Base-by-base conservation (phyloP, 30 jellyfish, hydroid and myxozoan genomes). In the Turritopsis dohrnii region DNA sequence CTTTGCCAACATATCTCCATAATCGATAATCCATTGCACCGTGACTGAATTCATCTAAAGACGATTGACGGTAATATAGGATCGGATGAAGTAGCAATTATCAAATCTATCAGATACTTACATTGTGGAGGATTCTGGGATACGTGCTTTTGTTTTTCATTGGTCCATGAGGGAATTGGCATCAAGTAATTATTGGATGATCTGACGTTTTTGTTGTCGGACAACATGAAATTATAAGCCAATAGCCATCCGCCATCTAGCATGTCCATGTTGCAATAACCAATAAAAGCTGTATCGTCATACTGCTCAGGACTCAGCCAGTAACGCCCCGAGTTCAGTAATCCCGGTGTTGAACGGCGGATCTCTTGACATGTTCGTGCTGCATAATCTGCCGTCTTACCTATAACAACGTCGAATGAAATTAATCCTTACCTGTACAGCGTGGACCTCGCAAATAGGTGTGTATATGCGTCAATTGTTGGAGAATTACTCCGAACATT, bases 201-300 rank as follows among this genome's bases (percentile, higher is more conserved):
- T n/a, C 95, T 89, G 54, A 86, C 79, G 53, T 83, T 85, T 23
- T 85, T 85, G 71, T 27, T 27, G 77, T 69, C 77, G 81, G 88
- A 79, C 85, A 83, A 18, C 93, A 85, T 92, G 79, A 82, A 92
- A 69, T 90, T 77, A 77, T 92, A 87, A 41, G 89, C 95, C 54
- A 92, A 72, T 7, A 96, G 84, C 98, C 98, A 92, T 71, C 98
- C 98, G 20, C 98, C 98, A 1, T 81, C 75, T 21, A 82, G 92
- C 1, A 85, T 88, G 7, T 92, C 96, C 98, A 92, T 92, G 71
- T 92, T 90, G 76, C 98, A 92, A 65, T 92, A 92, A 53, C 96
- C 96, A 88, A 92, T 71, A 71, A 92, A 92, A 7, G 98, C 95
- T 21, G 72, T 22, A 54, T 83, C 87, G 60, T 90, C 96, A 31